Evolutionary conservation across 2,113 vertebrate genomes (phyloP), one percentile per base, ranked within the genome.

Genomic region (Neodontobutis hainanensis): DNA sequence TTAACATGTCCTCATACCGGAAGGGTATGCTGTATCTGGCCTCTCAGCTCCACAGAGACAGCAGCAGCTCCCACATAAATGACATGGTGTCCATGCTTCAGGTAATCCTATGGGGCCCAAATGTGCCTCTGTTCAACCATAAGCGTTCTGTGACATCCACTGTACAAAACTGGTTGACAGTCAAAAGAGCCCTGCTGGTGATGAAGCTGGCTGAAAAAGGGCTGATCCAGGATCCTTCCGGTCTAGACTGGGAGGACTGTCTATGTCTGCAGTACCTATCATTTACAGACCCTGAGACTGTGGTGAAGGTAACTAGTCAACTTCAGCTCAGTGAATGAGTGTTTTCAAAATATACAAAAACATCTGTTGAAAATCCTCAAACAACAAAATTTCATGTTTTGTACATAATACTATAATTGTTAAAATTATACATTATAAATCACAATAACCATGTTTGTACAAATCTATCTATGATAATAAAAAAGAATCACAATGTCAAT

Each of bases 41-140:
- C 50, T 43, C 11, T 5, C 61, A 80, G 70, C 92, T 95, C 2
- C 86, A 89, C 27, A 82, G 75, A 9, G 70, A 77, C 15, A 59
- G 66, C 14, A 50, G 60, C 12, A 53, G 64, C 0, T 56, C 72
- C 4, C 70, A 82, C 66, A 43, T 89, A 47, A 32, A 56, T 0
- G 83, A 92, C 48, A 35, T 90, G 1, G n/a, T 64, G 38, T 75
- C 68, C 68, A 76, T 85, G 7, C 88, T 96, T 65, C 94, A 94
- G 87, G 89, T 83, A 12, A 82, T 95, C 66, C 92, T 96, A 65
- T 97, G 95, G 94, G 95, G 94, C 0, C 95, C 95, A 0, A 83
- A 69, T 2, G 65, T 64, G 2, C 75, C 87, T 11, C 82, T 94
- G 61, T 82, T 89, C 0, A 67, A 85, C 47, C 58, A 6, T 35